Percentiles rank a stretch among this genome's conserved stretches.
Evolutionary conservation across 2,797 vertebrate species (phyloP).

Genomic region (Neosilurus mollespiculum): DNA sequence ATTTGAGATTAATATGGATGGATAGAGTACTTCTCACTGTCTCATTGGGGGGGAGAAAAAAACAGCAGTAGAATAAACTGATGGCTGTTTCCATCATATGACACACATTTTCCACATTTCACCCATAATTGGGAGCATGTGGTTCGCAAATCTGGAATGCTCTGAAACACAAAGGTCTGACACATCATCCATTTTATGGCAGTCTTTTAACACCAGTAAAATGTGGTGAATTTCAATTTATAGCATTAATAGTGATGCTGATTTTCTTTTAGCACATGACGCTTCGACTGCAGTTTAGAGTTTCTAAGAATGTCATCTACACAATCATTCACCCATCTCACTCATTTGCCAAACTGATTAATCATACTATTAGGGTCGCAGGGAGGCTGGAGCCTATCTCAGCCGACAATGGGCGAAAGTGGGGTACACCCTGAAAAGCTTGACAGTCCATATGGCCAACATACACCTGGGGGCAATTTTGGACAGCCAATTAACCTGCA

Average conservation of each 20-base stretch:
- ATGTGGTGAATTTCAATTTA: conserved; percentile 19
- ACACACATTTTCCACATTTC: conserved; percentile 48
- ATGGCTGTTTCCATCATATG: conserved; percentile 39
- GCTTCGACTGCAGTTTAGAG: background rate
- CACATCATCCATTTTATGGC: conserved; percentile 29
- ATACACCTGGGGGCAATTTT: too few relatives aligned
- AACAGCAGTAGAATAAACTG: conserved; percentile 34
- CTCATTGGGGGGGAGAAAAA: conserved; percentile 24
- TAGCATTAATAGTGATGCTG: conserved; percentile 18
- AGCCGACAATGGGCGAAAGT: too few relatives aligned
- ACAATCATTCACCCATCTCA: too few relatives aligned
- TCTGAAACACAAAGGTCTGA: conserved; percentile 34
- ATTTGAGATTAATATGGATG: conserved; percentile 46
- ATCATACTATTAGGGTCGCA: too few relatives aligned
- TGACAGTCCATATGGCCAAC: too few relatives aligned
- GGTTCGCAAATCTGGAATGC: conserved; percentile 38
- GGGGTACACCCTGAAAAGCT: too few relatives aligned
- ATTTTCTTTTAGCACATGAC: background rate
- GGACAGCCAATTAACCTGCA: too few relatives aligned
- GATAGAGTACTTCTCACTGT: conserved; percentile 38
- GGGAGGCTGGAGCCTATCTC: too few relatives aligned
- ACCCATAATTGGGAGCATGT: conserved; percentile 48
- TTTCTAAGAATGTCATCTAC: conserved; percentile 28
- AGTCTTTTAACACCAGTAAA: conserved; percentile 37
- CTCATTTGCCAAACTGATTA: too few relatives aligned